phyloP scores from a whole-genome alignment of 2,797 vertebrate genomes.

The Nyctalus aviator region DNA sequence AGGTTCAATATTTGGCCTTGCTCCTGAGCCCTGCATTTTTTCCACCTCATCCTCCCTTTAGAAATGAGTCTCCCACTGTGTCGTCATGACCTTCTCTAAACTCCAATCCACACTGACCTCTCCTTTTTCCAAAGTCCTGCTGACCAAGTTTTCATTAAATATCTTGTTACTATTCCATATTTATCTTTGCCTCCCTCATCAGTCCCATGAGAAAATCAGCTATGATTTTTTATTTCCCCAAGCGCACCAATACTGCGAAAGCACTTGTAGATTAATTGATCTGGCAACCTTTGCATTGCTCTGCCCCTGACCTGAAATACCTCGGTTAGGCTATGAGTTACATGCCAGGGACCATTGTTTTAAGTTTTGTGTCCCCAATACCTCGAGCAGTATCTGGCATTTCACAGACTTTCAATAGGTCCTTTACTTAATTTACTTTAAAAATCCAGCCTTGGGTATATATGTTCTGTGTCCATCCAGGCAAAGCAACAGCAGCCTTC shows the following conservation, averaged over 20 bases:
- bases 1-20: neutral
- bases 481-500: neutral
- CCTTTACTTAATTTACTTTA: conserved; percentile 22
- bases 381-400: neutral
- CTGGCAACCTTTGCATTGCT: neutral
- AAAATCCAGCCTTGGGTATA: neutral
- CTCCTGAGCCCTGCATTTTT: neutral
- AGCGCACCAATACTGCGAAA: neutral
- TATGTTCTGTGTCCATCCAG: neutral
- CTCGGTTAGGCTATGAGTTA: neutral
- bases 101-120: neutral
- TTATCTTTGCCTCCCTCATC: neutral
- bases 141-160: neutral
- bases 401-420: neutral
- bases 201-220: neutral
- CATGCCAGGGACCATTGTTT: neutral
- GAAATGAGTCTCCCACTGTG: neutral
- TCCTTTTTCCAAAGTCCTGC: neutral
- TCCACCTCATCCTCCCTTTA: neutral
- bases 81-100: neutral
- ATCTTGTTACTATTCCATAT: neutral
- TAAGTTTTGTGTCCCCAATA: neutral
- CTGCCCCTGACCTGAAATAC: neutral
- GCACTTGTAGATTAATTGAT: neutral
- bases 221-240: neutral